These are phyloP conservation scores for Cebidichthys violaceus DNA, from an alignment of 2,113 vertebrate genomes.

Conservation along the genomic window DNA sequence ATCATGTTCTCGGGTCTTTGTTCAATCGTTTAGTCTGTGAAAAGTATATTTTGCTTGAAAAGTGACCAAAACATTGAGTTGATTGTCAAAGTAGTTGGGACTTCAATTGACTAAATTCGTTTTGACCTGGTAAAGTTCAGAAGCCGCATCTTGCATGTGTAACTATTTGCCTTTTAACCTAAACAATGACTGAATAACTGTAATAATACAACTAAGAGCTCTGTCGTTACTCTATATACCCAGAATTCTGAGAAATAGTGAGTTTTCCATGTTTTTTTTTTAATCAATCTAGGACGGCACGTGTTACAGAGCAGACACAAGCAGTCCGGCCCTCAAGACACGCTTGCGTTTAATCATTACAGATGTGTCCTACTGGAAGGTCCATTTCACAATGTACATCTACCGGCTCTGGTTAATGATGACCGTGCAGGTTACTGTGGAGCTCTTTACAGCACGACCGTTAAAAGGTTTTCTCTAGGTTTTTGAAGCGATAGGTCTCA, in stretches of 20 bases:
- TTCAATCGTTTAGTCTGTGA: not conserved
- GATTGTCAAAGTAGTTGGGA: no score
- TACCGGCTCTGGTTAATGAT: slow-evolving; percentile 44
- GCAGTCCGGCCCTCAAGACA: not conserved
- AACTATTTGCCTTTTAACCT: not conserved
- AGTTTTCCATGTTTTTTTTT: not conserved
- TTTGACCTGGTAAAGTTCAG: not conserved
- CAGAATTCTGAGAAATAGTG: not conserved
- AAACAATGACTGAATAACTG: not conserved
- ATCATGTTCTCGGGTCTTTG: not conserved
- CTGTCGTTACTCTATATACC: not conserved
- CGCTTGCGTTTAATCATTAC: slow-evolving; percentile 59
- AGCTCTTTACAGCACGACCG: not conserved
- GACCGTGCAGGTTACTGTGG: not conserved
- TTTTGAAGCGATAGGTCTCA: not conserved
- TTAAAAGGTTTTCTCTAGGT: no score
- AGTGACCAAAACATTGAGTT: no score
- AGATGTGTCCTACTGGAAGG: not conserved
- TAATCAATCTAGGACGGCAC: not conserved
- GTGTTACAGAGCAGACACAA: slow-evolving; percentile 14
- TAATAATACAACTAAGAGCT: not conserved
- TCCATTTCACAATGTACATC: not conserved
- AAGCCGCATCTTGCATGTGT: not conserved
- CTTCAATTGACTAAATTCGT: no score
- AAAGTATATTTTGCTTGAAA: no score